These are phyloP conservation scores for Sardina pilchardus DNA, from an alignment of 2,113 vertebrate species.

Conservation along the genomic window DNA sequence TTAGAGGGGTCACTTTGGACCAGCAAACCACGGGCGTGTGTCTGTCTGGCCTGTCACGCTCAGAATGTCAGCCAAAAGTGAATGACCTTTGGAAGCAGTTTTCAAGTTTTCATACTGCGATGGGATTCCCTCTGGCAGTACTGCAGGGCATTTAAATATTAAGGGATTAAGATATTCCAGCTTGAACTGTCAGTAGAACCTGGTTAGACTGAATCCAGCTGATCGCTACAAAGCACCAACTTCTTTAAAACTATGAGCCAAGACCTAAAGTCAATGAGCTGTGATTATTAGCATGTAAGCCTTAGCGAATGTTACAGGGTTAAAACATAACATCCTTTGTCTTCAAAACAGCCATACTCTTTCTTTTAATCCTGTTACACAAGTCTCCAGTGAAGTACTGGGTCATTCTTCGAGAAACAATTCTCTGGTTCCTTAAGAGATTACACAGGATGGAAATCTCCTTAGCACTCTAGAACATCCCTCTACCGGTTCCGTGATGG, in stretches of 20 bases:
- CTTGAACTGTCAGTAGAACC: background rate
- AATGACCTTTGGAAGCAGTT: background rate
- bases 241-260: no score
- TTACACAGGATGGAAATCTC: background rate
- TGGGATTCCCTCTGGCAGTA: background rate
- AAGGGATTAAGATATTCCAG: background rate
- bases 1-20: background rate
- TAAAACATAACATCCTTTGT: background rate
- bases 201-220: background rate
- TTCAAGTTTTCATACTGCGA: background rate
- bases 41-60: conserved; percentile 3
- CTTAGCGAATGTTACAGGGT: background rate
- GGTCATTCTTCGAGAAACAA: background rate
- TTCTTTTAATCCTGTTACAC: background rate
- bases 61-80: background rate
- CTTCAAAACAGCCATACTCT: background rate
- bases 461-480: background rate
- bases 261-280: no score
- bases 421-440: background rate
- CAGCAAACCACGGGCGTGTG: background rate
- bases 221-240: no score
- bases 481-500: background rate
- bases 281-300: background rate
- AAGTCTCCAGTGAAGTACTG: background rate
- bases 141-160: background rate